Conservation (phyloP, 1,140 invertebrate species). For the Conus betulinus region DNA sequence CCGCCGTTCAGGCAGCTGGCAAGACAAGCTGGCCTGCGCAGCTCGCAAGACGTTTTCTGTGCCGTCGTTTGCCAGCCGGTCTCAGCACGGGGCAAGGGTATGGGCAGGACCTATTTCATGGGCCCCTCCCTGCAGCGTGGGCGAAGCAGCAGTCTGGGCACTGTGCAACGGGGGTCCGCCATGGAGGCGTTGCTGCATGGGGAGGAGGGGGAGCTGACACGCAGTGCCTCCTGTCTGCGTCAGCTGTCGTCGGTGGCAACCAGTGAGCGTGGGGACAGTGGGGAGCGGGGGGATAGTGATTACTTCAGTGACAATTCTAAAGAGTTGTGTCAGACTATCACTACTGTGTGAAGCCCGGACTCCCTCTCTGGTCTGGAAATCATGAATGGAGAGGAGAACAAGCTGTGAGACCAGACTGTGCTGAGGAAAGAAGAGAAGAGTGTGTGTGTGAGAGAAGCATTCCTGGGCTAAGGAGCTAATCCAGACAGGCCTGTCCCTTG, state of each 20-base stretch:
- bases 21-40: conserved; percentile 36
- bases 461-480: too few relatives aligned
- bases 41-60: conserved; percentile 40
- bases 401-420: too few relatives aligned
- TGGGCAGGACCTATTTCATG: neutral
- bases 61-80: conserved; percentile 14
- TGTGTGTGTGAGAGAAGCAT: too few relatives aligned
- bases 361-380: too few relatives aligned
- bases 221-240: conserved; percentile 28
- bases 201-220: conserved; percentile 2
- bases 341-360: conserved; percentile 34
- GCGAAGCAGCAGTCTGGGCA: conserved; percentile 40
- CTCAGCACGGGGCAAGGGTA: neutral
- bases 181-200: conserved; percentile 12
- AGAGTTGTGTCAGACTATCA: conserved; percentile 55
- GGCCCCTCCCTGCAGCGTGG: conserved; percentile 11
- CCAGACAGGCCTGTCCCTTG: too few relatives aligned
- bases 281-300: conserved; percentile 53
- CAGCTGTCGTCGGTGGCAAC: conserved; percentile 13
- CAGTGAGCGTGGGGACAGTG: conserved; percentile 42
- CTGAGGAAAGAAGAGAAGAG: too few relatives aligned
- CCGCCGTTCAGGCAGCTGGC: conserved; percentile 50
- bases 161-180: neutral
- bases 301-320: conserved; percentile 71
- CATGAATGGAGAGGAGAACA: too few relatives aligned